phyloP scores from a whole-genome alignment of 1,140 invertebrate species.

The Bicyclus anynana region DNA sequence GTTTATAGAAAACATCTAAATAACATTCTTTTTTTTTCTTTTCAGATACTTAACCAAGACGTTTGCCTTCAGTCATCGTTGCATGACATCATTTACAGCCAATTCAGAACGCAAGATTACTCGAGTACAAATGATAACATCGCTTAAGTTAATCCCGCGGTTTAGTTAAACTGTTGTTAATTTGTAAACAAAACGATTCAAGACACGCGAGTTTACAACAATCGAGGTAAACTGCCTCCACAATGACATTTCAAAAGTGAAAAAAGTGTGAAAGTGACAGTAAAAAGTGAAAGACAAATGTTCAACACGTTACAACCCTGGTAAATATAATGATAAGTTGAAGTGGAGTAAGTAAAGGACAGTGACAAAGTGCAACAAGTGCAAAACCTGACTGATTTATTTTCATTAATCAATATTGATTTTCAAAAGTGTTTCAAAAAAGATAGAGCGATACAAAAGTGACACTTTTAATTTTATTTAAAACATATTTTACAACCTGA shows the following conservation, averaged over 20 bases:
- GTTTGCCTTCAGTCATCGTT: not conserved
- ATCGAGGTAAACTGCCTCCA: not conserved
- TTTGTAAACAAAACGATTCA: not conserved
- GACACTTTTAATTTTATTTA: no score
- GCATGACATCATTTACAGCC: not conserved
- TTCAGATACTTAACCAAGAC: not conserved
- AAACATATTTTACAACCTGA: no score
- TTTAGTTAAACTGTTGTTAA: not conserved
- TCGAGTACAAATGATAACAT: not conserved
- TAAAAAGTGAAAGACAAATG: slow-evolving; percentile 5
- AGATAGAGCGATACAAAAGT: no score
- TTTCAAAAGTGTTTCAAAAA: no score
- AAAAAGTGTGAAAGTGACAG: slow-evolving; percentile 18
- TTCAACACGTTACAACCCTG: no score
- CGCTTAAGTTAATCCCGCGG: not conserved
- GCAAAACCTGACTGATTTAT: no score
- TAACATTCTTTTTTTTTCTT: not conserved
- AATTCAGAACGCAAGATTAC: not conserved
- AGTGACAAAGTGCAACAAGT: no score
- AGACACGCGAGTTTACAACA: slow-evolving; percentile 1
- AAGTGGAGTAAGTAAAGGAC: no score
- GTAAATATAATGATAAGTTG: no score
- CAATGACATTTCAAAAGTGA: slow-evolving; percentile 7
- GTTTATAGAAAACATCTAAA: no score
- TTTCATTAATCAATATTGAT: no score